These are phyloP conservation scores for Hemithea aestivaria DNA, from an alignment of 2,888 invertebrate genomes.

Conservation along the genomic window DNA sequence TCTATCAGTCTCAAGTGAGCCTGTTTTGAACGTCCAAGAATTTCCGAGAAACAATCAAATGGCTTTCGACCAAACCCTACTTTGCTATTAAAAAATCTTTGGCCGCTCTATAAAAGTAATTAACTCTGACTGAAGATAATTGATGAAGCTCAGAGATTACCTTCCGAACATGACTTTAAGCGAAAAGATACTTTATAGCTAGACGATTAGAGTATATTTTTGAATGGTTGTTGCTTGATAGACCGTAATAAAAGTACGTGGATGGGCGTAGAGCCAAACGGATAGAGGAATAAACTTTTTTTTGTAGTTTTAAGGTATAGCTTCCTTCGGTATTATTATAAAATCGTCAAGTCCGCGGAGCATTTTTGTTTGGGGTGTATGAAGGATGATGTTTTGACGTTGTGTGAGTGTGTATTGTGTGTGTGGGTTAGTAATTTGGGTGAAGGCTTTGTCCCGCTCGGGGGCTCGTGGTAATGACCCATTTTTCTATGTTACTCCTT, in stretches of 20 bases:
- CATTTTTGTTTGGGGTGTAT: conserved; percentile 57
- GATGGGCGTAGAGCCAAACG: conserved; percentile 61
- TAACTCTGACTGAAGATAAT: conserved; percentile 76
- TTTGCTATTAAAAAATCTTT: conserved; percentile 40
- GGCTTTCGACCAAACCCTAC: conserved; percentile 27
- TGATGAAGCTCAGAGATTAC: conserved; percentile 76
- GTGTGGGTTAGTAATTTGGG: conserved; percentile 19
- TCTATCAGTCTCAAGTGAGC: neutral
- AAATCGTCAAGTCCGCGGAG: conserved; percentile 65
- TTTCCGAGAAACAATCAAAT: conserved; percentile 51
- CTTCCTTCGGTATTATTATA: conserved; percentile 70
- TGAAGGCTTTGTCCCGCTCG: conserved; percentile 15
- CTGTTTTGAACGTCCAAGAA: conserved; percentile 25
- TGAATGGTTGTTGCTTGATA: conserved; percentile 19
- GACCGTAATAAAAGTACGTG: conserved; percentile 57
- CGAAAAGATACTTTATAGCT: conserved; percentile 30
- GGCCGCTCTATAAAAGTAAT: conserved; percentile 77
- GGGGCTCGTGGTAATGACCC: conserved; percentile 22
- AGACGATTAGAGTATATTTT: conserved; percentile 24
- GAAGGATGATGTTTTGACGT: conserved; percentile 66
- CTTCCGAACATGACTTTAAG: conserved; percentile 34
- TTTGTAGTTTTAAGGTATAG: conserved; percentile 45
- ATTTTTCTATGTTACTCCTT: conserved; percentile 20
- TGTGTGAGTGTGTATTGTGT: conserved; percentile 35
- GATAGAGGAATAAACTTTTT: conserved; percentile 57